These are phyloP conservation scores for Morelia viridis DNA, from an alignment of 2,797 vertebrate species.

Conservation along the genomic window DNA sequence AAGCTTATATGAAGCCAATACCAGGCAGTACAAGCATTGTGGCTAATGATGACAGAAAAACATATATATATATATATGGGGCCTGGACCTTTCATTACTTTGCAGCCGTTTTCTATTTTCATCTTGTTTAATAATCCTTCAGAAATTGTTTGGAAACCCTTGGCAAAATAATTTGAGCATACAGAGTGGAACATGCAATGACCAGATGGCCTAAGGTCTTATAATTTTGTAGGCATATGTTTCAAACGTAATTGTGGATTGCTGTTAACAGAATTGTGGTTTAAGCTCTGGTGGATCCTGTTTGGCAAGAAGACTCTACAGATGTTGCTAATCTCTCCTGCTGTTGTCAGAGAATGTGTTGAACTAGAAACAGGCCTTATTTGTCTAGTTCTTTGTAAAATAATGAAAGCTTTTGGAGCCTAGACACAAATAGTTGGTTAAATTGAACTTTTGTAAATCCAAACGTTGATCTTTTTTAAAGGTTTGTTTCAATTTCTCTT, in stretches of 20 bases:
- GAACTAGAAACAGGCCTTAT: constrained; percentile 26
- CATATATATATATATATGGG: background rate
- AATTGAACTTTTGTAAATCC: background rate
- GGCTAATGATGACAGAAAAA: background rate
- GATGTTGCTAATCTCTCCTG: background rate
- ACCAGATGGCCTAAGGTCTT: constrained; percentile 55
- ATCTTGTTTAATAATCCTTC: constrained; percentile 24
- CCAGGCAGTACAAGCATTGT: background rate
- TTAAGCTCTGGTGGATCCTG: constrained; percentile 35
- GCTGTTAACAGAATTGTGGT: constrained; percentile 22
- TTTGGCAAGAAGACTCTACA: constrained; percentile 36
- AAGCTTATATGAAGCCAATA: constrained; percentile 9
- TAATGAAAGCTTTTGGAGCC: background rate
- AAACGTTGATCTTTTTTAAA: background rate
- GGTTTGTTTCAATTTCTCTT: background rate
- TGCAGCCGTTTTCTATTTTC: constrained; percentile 15
- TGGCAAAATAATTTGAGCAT: constrained; percentile 44
- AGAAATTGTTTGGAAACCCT: constrained; percentile 41
- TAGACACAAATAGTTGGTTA: background rate
- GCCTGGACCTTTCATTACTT: background rate
- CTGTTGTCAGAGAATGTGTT: background rate
- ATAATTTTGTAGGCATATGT: constrained; percentile 41
- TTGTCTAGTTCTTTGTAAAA: background rate
- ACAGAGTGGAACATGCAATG: constrained; percentile 38
- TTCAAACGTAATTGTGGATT: constrained; percentile 42